phyloP scores from a whole-genome alignment of 2,113 vertebrate species.

The Cynocephalus volans region DNA sequence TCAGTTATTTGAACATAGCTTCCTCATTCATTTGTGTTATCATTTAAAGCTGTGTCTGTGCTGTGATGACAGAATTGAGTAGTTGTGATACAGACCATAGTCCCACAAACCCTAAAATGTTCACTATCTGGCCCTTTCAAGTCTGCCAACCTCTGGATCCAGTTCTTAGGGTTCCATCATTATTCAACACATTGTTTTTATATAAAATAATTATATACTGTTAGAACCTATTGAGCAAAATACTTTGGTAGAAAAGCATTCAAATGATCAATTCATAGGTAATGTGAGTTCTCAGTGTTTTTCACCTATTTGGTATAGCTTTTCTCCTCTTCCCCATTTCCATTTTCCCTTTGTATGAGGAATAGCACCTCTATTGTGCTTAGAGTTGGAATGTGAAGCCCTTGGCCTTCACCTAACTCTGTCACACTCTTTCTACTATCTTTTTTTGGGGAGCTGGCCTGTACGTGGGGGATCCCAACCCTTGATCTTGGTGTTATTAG shows the following conservation, averaged over 20 bases:
- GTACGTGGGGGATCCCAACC: too few species aligned
- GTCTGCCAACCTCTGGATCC: not conserved
- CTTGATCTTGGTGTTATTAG: too few species aligned
- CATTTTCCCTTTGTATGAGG: not conserved
- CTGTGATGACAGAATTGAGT: not conserved
- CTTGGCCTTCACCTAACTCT: not conserved
- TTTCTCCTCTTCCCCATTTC: not conserved
- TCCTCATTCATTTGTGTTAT: too few species aligned
- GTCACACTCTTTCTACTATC: too few species aligned
- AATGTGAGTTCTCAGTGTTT: not conserved
- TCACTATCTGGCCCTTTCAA: not conserved
- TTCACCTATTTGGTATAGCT: not conserved
- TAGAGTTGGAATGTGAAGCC: not conserved
- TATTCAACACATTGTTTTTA: not conserved
- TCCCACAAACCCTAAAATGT: not conserved
- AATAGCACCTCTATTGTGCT: not conserved
- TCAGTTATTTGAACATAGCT: too few species aligned
- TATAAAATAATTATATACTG: not conserved
- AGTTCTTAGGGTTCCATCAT: not conserved
- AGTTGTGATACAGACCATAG: not conserved
- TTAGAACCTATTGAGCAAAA: not conserved
- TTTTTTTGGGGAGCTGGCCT: too few species aligned
- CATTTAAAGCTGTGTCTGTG: too few species aligned
- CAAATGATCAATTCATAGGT: not conserved
- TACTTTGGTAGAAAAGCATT: not conserved